phyloP scores from a whole-genome alignment of 2,113 vertebrate species.

The Microcebus jonahi region DNA sequence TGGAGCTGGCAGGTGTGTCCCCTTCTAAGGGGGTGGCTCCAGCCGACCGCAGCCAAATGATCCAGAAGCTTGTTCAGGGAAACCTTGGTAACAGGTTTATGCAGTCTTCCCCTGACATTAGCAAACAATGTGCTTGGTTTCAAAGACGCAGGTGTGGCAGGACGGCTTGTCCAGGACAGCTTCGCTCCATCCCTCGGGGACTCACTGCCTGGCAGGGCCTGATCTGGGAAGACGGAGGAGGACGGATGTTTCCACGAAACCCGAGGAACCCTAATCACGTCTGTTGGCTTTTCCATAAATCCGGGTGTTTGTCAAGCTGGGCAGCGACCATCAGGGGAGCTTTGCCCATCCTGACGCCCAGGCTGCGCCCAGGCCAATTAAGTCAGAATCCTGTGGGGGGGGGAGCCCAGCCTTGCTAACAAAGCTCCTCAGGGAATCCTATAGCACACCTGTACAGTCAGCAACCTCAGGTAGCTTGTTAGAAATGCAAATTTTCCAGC shows the following conservation, averaged over 20 bases:
- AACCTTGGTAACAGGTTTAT: not conserved
- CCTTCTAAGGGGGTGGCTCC: not conserved
- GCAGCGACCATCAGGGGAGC: not conserved
- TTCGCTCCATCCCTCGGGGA: not conserved
- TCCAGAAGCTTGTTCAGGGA: not conserved
- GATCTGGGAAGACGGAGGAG: not conserved
- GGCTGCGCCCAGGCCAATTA: not conserved
- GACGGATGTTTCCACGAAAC: not conserved
- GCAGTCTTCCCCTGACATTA: not conserved
- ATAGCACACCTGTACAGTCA: too few species aligned
- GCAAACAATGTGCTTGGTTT: not conserved
- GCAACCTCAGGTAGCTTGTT: not conserved
- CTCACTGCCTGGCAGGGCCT: not conserved
- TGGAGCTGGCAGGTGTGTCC: not conserved
- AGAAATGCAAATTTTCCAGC: not conserved
- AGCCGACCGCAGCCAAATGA: not conserved
- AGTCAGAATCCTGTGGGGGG: not conserved
- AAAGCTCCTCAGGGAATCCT: not conserved
- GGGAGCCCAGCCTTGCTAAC: not conserved
- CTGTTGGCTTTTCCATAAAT: not conserved
- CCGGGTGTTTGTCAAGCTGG: not conserved
- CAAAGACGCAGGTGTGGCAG: not conserved
- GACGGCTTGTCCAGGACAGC: fast-evolving
- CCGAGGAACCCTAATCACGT: not conserved
- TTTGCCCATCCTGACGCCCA: not conserved